Conservation (phyloP, 2,797 vertebrate genomes). For the Enteromius treurensis region DNA sequence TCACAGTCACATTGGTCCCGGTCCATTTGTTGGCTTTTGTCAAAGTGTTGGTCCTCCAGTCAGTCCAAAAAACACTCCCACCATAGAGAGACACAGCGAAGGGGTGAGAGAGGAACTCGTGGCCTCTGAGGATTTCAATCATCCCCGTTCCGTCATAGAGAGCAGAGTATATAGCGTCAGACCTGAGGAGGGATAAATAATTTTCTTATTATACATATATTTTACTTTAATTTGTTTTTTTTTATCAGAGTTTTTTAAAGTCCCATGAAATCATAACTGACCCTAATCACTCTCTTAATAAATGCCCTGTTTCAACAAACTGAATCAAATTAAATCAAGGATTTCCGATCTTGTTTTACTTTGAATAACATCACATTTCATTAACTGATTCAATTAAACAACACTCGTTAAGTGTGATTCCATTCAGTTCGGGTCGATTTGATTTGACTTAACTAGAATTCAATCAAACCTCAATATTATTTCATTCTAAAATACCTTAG, state of each 20-base stretch:
- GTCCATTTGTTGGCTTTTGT: slow-evolving; percentile 90
- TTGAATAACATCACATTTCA: background rate
- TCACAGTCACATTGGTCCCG: slow-evolving; percentile 86
- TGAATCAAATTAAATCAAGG: background rate
- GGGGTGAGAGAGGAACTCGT: slow-evolving; percentile 89
- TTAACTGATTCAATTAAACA: background rate
- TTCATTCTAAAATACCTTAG: background rate
- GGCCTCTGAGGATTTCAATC: slow-evolving; percentile 86
- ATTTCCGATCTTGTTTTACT: background rate
- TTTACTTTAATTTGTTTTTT: too few species aligned
- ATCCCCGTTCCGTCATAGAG: slow-evolving; percentile 83
- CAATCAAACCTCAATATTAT: background rate
- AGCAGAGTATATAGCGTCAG: slow-evolving; percentile 89
- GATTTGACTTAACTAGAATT: background rate
- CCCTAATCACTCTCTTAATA: background rate
- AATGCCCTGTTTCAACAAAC: background rate
- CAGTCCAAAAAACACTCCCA: slow-evolving; percentile 88
- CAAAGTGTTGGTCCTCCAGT: slow-evolving; percentile 88
- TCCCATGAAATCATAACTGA: background rate
- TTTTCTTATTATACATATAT: background rate
- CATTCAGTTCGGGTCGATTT: background rate
- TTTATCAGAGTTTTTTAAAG: background rate
- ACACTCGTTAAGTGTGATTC: background rate
- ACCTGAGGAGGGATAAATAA: slow-evolving; percentile 70
- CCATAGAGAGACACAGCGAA: slow-evolving; percentile 87